Base-by-base conservation (phyloP, 2,888 invertebrate species). In the Eueremaeus valkanovi region DNA sequence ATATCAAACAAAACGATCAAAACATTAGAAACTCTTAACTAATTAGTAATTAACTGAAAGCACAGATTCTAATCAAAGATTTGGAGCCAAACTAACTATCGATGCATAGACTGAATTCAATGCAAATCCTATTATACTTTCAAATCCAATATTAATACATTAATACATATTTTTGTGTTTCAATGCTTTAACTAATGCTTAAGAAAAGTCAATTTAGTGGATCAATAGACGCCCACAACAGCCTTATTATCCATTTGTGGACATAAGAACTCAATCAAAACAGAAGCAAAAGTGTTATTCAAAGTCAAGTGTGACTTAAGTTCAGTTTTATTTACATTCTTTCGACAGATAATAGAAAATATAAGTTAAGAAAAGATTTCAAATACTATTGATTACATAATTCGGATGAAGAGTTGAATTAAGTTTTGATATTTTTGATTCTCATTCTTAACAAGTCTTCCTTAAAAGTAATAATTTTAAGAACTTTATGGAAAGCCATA, bases 181-280 rank as follows among this genome's bases (percentile, higher is more conserved):
- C n/a, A n/a, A n/a, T n/a, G n/a, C n/a, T n/a, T n/a, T n/a, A 11
- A 36, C 11, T 36, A 36, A 36, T 36, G 11, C 36, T 36, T 36
- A 36, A 36, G 36, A 36, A 21, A 58, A 58, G 21, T 18, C 5
- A 36, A 66, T 66, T 66, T 66, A 36, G 36, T 55, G 3, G 24
- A 21, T 33, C 13, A 33, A 33, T 21, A 58, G 49, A 66, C 36
- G 63, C 63, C 63, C 21, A 66, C 63, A 66, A 36, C n/a, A 66
- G 8, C 29, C 63, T 66, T 36, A 66, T 29, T 66, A 3, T 29
- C 63, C 63, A 36, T 66, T 66, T 66, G 63, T 66, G 63, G 63
- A 66, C 63, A 21, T 36, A 36, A 66, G n/a, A 21, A n/a, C 27
- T 8, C 3, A 55, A 55, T 24, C 27, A 55, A 21, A 55, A 21